These are phyloP conservation scores for Ennomos erosarius DNA, from an alignment of 2,888 invertebrate species.

Conservation along the genomic window DNA sequence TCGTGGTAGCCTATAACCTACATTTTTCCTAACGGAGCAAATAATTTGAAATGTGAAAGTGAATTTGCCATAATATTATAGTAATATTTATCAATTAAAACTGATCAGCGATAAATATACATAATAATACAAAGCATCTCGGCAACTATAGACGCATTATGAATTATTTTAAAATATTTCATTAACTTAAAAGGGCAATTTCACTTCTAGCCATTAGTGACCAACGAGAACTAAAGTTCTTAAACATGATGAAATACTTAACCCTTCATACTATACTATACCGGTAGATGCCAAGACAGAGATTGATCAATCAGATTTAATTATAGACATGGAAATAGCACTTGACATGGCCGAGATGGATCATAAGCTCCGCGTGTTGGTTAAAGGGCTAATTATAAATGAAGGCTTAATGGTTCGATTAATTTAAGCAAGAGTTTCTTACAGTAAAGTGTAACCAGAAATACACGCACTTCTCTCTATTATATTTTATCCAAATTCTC, in stretches of 20 bases:
- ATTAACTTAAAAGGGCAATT: too few species aligned
- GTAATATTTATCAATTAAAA: too few species aligned
- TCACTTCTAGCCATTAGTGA: too few species aligned
- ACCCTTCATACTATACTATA: neutral
- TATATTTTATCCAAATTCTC: too few species aligned
- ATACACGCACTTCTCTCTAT: neutral
- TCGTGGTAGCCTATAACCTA: too few species aligned
- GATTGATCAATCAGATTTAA: conserved; percentile 14
- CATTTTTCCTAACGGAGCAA: too few species aligned
- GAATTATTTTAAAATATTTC: too few species aligned
- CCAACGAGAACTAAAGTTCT: neutral
- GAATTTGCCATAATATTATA: too few species aligned
- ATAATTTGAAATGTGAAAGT: too few species aligned
- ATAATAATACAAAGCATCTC: too few species aligned
- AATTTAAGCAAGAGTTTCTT: neutral
- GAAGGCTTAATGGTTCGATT: conserved; percentile 10
- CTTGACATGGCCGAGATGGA: conserved; percentile 29
- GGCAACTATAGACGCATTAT: too few species aligned
- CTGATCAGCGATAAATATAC: too few species aligned
- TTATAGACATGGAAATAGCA: conserved; percentile 10
- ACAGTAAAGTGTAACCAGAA: neutral
- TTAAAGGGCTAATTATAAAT: conserved; percentile 2
- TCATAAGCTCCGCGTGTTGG: neutral
- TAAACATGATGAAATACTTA: neutral
- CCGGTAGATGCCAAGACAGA: neutral